These are phyloP conservation scores for Parambassis ranga DNA, from an alignment of 2,797 vertebrate genomes.

Conservation along the genomic window DNA sequence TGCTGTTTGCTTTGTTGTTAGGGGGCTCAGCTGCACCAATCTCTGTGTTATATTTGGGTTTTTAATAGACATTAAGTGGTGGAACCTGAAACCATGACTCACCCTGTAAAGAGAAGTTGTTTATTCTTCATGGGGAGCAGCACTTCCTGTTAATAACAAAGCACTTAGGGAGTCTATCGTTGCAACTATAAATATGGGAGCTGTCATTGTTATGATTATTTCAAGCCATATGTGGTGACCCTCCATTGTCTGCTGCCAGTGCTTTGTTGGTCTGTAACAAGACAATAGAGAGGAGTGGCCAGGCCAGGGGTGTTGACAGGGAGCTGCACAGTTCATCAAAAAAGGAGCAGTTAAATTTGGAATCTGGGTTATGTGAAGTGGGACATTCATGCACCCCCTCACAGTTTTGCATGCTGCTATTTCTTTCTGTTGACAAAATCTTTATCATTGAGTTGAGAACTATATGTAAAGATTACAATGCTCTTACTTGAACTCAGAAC, in stretches of 20 bases:
- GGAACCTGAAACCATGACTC: slow-evolving; percentile 46
- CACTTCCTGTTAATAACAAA: slow-evolving; percentile 69
- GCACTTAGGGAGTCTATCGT: slow-evolving; percentile 51
- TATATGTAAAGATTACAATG: too few species aligned
- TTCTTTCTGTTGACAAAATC: slow-evolving; percentile 49
- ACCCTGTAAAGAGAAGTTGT: slow-evolving; percentile 44
- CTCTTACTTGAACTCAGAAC: too few species aligned
- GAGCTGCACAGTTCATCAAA: slow-evolving; percentile 49
- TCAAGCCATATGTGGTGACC: slow-evolving; percentile 50
- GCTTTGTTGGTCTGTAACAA: slow-evolving; percentile 42
- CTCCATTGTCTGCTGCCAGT: slow-evolving; percentile 63
- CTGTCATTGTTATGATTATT: slow-evolving; percentile 76
- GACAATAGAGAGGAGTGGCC: slow-evolving; percentile 55
- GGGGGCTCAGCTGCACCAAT: background rate
- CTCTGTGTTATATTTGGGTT: background rate
- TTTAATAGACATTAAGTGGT: background rate
- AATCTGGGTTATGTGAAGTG: slow-evolving; percentile 19
- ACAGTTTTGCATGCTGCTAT: slow-evolving; percentile 26
- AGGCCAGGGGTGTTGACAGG: slow-evolving; percentile 9
- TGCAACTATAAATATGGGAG: slow-evolving; percentile 69
- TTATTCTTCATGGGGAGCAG: slow-evolving; percentile 46
- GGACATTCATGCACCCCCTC: slow-evolving; percentile 1
- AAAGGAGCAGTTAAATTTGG: slow-evolving; percentile 60
- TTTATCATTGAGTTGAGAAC: too few species aligned
- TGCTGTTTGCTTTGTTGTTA: background rate